Base-by-base conservation (phyloP, 2,888 invertebrate species). In the Temnothorax rugatulus region DNA sequence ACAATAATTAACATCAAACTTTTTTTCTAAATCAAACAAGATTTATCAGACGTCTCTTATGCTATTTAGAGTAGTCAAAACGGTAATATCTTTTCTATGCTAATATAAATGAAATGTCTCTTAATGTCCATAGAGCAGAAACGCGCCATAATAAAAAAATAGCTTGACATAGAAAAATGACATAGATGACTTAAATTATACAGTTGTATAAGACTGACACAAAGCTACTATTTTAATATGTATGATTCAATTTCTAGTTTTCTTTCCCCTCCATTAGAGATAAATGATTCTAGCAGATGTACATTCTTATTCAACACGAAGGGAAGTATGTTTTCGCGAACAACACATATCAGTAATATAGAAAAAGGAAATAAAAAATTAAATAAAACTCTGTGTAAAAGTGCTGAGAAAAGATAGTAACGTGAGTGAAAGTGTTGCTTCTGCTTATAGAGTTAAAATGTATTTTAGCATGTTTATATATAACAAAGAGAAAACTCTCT, bases 181-280 rank as follows among this genome's bases (percentile, higher is more conserved):
- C 29, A 29, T 47, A 68, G 18, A 47, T 59, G 21, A 29, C 29
- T 4, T 29, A 29, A 79, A 59, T 79, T 59, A 71, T 21, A 71
- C 73, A 79, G 15, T 69, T 79, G 15, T 15, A 82, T 63, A 82
- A 84, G 84, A 84, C 84, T 84, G 84, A 84, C 41, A 61, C 29
- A 82, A 66, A 74, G 50, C 44, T 84, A 69, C 34, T 47, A 82
- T 47, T 82, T 82, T 68, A 73, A 68, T 44, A 66, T 18, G 25
- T 47, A 84, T 50, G 50, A 4, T 82, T 74, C 38, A 74, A 68
- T 59, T 52, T 79, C 44, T 63, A 75, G 61, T 52, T 76, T 63
- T 34, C 4, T 44, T 57, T 52, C 8, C 7, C n/a, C 18, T 54
- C 4, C 3, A 34, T 71, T 79, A 69, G 47, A 52, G 5, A 63